phyloP scores from a whole-genome alignment of 2,797 vertebrate species.

The Psittacula derbiana region DNA sequence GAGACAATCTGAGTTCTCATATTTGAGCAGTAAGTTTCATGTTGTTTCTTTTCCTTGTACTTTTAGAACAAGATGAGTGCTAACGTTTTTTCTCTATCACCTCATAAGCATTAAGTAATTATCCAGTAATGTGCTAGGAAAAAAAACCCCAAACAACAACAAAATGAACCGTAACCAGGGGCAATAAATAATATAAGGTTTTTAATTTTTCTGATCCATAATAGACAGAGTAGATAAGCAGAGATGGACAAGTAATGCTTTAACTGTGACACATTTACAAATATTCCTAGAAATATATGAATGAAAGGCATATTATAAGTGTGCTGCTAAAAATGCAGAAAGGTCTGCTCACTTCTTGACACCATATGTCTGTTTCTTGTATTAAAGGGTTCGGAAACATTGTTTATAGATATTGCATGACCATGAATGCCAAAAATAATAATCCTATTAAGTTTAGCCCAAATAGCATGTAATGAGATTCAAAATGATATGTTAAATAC shows the following conservation, averaged over 20 bases:
- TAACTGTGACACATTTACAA: not conserved
- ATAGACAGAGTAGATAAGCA: not conserved
- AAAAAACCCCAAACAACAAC: not conserved
- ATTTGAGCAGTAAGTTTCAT: not conserved
- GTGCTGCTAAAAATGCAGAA: conserved; percentile 11
- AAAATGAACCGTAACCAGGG: not conserved
- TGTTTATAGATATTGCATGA: conserved; percentile 65
- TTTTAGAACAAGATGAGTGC: not conserved
- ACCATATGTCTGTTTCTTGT: conserved; percentile 54
- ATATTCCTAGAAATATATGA: conserved; percentile 10
- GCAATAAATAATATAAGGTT: not conserved
- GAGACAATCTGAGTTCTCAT: not conserved
- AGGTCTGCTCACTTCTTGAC: conserved; percentile 39
- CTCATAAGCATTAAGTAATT: not conserved
- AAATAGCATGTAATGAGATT: conserved; percentile 72
- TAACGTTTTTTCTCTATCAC: not conserved
- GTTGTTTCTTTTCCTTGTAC: not conserved
- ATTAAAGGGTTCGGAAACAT: conserved; percentile 52
- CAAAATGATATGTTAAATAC: conserved; percentile 72
- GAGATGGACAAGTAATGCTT: not conserved
- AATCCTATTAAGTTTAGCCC: conserved; percentile 68
- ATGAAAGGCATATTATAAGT: conserved; percentile 1
- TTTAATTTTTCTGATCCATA: not conserved
- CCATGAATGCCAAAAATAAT: conserved; percentile 72
- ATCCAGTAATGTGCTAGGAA: not conserved